A percentile compares a stretch with the other conserved stretches of the same genome.
These are phyloP conservation scores for Sebastes elongatus DNA, from an alignment of 2,797 vertebrate species.

Conservation along the genomic window DNA sequence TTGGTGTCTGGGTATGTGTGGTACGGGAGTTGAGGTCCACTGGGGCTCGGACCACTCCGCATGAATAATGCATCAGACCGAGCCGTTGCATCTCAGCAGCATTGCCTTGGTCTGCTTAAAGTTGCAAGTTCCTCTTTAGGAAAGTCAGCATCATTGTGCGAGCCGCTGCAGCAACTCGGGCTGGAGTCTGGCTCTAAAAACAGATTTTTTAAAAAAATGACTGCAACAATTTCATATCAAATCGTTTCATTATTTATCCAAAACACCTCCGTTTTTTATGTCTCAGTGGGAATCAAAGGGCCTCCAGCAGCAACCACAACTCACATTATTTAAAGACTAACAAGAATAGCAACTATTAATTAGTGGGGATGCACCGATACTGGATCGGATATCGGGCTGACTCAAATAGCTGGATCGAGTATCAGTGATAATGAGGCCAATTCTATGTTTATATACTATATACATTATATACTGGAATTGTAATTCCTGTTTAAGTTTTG, in stretches of 20 bases:
- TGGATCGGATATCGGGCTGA: too few species aligned
- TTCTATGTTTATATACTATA: too few species aligned
- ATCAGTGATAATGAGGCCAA: too few species aligned
- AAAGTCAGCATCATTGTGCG: constrained; percentile 55
- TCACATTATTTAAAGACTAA: not conserved
- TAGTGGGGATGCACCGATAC: too few species aligned
- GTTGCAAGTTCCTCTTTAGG: constrained; percentile 73
- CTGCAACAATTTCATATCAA: not conserved
- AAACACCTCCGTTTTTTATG: not conserved
- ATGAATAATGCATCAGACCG: constrained; percentile 86
- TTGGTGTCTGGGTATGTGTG: constrained; percentile 67
- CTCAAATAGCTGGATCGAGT: too few species aligned
- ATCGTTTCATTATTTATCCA: not conserved
- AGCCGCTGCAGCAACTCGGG: constrained; percentile 55
- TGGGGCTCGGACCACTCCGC: constrained; percentile 75
- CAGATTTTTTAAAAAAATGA: constrained; percentile 1
- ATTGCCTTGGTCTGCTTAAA: constrained; percentile 77
- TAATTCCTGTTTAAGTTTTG: too few species aligned
- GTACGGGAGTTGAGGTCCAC: constrained; percentile 78
- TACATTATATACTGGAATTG: too few species aligned
- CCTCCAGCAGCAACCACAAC: not conserved
- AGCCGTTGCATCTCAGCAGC: constrained; percentile 82
- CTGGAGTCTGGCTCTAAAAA: constrained; percentile 8
- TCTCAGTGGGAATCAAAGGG: constrained; percentile 9
- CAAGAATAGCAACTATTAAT: too few species aligned